Base-by-base conservation (phyloP, 64 coral and sea anemone species). In the Platygyra sinensis region DNA sequence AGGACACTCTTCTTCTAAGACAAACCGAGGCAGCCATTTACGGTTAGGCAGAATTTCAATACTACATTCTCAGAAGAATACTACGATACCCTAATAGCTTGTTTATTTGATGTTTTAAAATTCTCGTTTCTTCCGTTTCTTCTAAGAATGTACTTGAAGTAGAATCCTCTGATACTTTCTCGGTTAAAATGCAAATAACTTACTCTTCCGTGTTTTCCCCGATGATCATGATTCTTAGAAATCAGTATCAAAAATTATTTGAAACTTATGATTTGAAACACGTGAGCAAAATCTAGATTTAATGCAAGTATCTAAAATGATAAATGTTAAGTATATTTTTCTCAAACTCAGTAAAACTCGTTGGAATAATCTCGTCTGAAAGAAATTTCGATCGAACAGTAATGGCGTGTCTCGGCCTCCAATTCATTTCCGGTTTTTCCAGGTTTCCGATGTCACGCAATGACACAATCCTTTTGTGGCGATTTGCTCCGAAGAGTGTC, bases 371-470 rank as follows among this genome's bases (percentile, higher is more conserved):
- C 22, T 42, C 24, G 5, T 36, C 64, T 63, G 6, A 24, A 24
- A 65, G 1, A 42, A 22, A 63, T 9, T 83, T 32, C 13, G 28
- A 57, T 28, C 22, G 63, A 38, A 8, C 24, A 14, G 54, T 22
- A 71, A 85, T 49, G 36, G 81, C 81, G 62, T 64, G 5, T 10
- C 16, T 9, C 13, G 12, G 42, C 9, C 14, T 32, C 3, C 30
- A 8, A 2, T 31, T 64, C 7, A 83, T 42, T 85, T 85, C 81
- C 81, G 81, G 81, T 72, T 64, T 85, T 85, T 85, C 81, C 11
- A 15, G 38, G 81, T 85, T 85, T 51, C 19, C 81, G 81, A 85
- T 85, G 81, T 85, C 81, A 85, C 81, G 81, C 63, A 85, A 85
- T 67, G 24, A 71, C 2, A 19, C 17, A 50, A 11, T 71, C 63